phyloP scores from a whole-genome alignment of 2,888 invertebrate species.

The Ichneumon xanthorius region DNA sequence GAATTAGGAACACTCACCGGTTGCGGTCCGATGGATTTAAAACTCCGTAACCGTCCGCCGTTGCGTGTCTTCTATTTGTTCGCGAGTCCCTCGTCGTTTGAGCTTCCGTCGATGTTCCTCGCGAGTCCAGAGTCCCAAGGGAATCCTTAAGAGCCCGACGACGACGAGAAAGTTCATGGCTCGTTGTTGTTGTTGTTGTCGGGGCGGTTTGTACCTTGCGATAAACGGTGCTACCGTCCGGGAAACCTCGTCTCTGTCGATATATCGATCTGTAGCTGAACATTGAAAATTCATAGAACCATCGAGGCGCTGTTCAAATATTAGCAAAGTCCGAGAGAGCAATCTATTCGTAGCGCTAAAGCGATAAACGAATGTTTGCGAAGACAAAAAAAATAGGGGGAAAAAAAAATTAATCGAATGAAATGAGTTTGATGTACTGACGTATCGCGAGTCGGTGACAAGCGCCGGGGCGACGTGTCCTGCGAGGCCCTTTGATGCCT shows the following conservation, averaged over 20 bases:
- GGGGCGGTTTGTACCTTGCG: conserved; percentile 67
- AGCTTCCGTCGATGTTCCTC: conserved; percentile 35
- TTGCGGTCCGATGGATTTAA: conserved; percentile 43
- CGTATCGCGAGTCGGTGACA: conserved; percentile 66
- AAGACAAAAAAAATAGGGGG: background rate
- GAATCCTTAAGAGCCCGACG: conserved; percentile 61
- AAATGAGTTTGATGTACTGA: conserved; percentile 54
- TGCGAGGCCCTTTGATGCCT: conserved; percentile 28
- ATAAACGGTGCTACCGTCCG: conserved; percentile 67
- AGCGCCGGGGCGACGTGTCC: conserved; percentile 48
- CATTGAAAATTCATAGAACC: conserved; percentile 26
- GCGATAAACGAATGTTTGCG: conserved; percentile 11
- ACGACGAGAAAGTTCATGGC: conserved; percentile 61
- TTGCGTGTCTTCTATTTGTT: conserved; percentile 16
- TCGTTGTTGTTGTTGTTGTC: conserved; percentile 65
- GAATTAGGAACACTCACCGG: conserved; percentile 61
- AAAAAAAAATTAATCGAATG: background rate
- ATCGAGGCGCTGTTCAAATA: background rate
- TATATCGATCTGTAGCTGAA: conserved; percentile 68
- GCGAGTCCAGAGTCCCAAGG: background rate
- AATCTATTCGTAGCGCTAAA: background rate
- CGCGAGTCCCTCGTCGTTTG: conserved; percentile 20
- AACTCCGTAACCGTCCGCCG: conserved; percentile 13
- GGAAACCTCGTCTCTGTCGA: conserved; percentile 65
- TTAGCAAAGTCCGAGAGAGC: background rate